phyloP scores from a whole-genome alignment of 2,797 vertebrate species.

The Onychomys arenicola region DNA sequence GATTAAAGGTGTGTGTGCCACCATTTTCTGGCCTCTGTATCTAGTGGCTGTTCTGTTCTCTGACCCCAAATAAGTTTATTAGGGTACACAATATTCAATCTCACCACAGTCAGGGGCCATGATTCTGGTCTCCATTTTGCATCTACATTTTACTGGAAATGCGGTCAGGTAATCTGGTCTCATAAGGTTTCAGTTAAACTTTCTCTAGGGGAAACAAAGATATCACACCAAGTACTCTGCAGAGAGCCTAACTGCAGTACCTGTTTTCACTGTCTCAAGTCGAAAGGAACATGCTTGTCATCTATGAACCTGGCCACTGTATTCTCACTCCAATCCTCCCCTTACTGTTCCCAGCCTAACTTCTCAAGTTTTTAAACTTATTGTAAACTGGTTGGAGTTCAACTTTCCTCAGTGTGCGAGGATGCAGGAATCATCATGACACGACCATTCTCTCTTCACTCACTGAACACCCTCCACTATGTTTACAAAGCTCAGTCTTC shows the following conservation, averaged over 20 bases:
- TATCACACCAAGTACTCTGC: neutral
- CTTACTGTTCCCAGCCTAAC: neutral
- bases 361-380: conserved; percentile 30
- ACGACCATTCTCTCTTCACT: neutral
- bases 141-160: neutral
- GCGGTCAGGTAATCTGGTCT: neutral
- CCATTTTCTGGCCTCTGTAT: too few species aligned
- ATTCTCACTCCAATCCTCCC: neutral
- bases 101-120: too few species aligned
- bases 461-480: neutral
- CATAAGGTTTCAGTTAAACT: neutral
- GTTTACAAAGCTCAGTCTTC: neutral
- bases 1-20: too few species aligned
- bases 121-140: neutral
- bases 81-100: too few species aligned
- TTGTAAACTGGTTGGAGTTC: neutral
- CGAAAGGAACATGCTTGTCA: neutral
- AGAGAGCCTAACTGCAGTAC: neutral
- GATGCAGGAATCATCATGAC: neutral
- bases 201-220: neutral
- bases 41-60: too few species aligned
- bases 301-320: neutral
- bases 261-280: neutral
- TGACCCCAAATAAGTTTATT: too few species aligned
- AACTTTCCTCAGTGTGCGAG: neutral